Evolutionary conservation across 2,113 vertebrate species (phyloP).

Genomic region (Dasyornis broadbenti): DNA sequence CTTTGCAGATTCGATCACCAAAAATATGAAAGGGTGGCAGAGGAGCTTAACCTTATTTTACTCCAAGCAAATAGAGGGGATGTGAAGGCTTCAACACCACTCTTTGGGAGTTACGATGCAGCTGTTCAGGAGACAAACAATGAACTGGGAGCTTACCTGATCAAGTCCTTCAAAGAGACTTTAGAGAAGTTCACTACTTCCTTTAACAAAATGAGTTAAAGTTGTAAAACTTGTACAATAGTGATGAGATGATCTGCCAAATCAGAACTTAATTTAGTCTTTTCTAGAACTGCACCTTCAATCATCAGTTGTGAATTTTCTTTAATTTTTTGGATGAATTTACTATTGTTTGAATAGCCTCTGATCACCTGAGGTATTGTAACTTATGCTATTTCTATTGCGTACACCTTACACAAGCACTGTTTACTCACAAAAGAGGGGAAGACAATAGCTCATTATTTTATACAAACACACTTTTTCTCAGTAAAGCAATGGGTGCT

Average conservation of each 20-base stretch:
- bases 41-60: constrained; percentile 78
- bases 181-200: constrained; percentile 81
- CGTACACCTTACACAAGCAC: not conserved
- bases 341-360: not conserved
- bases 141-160: constrained; percentile 84
- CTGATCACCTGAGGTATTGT: not conserved
- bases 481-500: not conserved
- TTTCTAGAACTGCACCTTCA: not conserved
- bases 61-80: constrained; percentile 73
- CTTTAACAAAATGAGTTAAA: constrained; percentile 64
- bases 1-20: constrained; percentile 77
- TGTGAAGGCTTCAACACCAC: constrained; percentile 80
- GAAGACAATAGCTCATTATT: not conserved
- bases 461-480: not conserved
- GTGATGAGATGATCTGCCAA: not conserved
- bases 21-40: constrained; percentile 75
- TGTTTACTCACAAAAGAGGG: not conserved
- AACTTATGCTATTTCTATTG: not conserved
- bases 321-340: not conserved
- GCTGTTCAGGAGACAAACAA: constrained; percentile 88
- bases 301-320: not conserved
- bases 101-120: constrained; percentile 86
- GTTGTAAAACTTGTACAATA: not conserved
- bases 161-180: constrained; percentile 83
- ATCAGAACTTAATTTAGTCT: not conserved